These are phyloP conservation scores for Platycheirus albimanus DNA, from an alignment of 2,888 invertebrate species.

Conservation along the genomic window DNA sequence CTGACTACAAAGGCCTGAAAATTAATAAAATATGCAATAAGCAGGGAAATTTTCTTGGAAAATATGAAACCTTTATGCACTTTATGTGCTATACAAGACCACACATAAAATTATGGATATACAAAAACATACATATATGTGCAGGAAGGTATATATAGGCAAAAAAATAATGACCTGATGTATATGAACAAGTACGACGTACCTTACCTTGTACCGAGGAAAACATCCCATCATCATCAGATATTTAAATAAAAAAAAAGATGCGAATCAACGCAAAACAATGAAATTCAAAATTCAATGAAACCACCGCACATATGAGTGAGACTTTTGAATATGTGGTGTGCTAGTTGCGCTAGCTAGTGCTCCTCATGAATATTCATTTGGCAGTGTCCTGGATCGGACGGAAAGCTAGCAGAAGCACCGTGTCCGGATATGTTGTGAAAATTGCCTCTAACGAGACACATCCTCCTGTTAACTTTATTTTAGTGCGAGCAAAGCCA, in stretches of 20 bases:
- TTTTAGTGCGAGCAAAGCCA: constrained; percentile 40
- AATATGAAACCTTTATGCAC: constrained; percentile 37
- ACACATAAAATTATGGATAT: neutral
- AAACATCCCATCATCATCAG: constrained; percentile 57
- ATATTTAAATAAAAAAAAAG: constrained; percentile 39
- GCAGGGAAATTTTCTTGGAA: constrained; percentile 29
- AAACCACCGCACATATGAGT: constrained; percentile 51
- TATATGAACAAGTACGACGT: too few species aligned
- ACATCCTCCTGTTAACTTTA: constrained; percentile 57
- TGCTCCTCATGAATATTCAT: constrained; percentile 68
- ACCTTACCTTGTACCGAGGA: neutral
- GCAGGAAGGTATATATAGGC: too few species aligned
- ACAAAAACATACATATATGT: too few species aligned
- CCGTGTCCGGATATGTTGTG: constrained; percentile 65
- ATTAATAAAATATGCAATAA: constrained; percentile 10
- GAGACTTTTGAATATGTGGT: constrained; percentile 31
- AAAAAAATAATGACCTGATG: too few species aligned
- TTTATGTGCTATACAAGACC: constrained; percentile 29
- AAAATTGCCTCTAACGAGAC: constrained; percentile 70
- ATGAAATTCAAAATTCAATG: constrained; percentile 73
- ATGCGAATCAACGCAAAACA: constrained; percentile 61
- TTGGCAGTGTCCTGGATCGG: constrained; percentile 62
- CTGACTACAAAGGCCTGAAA: neutral
- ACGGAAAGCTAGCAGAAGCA: constrained; percentile 39
- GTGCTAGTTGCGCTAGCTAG: constrained; percentile 11